phyloP scores from a whole-genome alignment of 2,888 invertebrate genomes.

The Drosophila paramelanica region DNA sequence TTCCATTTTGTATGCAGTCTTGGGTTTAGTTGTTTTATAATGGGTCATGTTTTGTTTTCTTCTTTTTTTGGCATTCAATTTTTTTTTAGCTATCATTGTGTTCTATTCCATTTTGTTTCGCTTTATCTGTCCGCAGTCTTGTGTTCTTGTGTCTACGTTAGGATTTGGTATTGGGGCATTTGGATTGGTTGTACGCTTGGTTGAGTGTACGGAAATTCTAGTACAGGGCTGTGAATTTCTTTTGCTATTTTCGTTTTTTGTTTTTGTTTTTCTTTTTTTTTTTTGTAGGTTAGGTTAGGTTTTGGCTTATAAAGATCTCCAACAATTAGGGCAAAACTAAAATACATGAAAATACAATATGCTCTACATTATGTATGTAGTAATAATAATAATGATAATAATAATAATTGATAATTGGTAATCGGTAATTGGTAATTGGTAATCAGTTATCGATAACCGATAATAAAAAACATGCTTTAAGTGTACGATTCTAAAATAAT shows the following conservation, averaged over 20 bases:
- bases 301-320: conserved; percentile 40
- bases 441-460: conserved; percentile 55
- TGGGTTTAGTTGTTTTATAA: conserved; percentile 24
- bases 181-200: conserved; percentile 30
- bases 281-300: conserved; percentile 6
- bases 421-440: conserved; percentile 27
- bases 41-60: conserved; percentile 42
- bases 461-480: conserved; percentile 76
- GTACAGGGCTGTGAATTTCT: conserved; percentile 7
- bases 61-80: conserved; percentile 7
- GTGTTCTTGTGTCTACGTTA: conserved; percentile 28
- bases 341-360: conserved; percentile 47
- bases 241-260: not conserved
- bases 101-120: not conserved
- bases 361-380: conserved; percentile 60
- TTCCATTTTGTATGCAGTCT: conserved; percentile 42
- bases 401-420: conserved; percentile 43
- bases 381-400: conserved; percentile 54
- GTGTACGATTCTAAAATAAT: conserved; percentile 82
- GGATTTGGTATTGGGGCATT: conserved; percentile 16
- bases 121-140: conserved; percentile 47
- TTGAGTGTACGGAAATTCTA: conserved; percentile 24
- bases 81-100: not conserved
- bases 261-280: not conserved
- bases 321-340: conserved; percentile 54